Conservation (phyloP, 2,113 vertebrate genomes). For the Hydrolagus affinis region DNA sequence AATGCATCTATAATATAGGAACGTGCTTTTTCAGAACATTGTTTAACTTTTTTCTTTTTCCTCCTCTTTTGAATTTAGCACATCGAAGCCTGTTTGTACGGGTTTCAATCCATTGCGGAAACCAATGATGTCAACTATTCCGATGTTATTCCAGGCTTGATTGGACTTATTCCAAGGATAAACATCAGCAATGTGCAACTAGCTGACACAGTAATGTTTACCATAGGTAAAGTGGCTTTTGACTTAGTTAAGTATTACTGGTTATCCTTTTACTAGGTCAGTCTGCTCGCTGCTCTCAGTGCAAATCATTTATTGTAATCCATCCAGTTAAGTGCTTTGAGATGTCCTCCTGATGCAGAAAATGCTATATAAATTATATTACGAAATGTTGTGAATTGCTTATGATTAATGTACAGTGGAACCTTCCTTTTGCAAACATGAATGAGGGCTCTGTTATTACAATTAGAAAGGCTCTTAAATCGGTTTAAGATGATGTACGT, state of each 20-base stretch:
- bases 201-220: slow-evolving; percentile 97
- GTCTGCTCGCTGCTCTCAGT: neutral
- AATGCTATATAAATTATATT: too few species aligned
- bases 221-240: slow-evolving; percentile 68
- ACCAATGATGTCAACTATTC: slow-evolving; percentile 97
- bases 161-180: slow-evolving; percentile 93
- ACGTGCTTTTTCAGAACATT: neutral
- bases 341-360: too few species aligned
- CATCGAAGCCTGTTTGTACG: slow-evolving; percentile 90
- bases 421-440: neutral
- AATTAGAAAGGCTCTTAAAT: neutral
- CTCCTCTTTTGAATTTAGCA: slow-evolving; percentile 58
- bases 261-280: too few species aligned
- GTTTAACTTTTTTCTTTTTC: slow-evolving; percentile 23
- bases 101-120: slow-evolving; percentile 96
- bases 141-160: slow-evolving; percentile 90
- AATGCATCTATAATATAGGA: neutral
- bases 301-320: too few species aligned
- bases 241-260: neutral
- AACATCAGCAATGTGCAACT: slow-evolving; percentile 96
- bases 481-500: neutral
- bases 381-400: neutral
- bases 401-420: neutral
- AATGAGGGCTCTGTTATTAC: neutral
- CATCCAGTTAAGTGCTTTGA: too few species aligned